A percentile compares a stretch with the other conserved stretches of the same genome.
Evolutionary conservation across 1,140 invertebrate genomes (phyloP).

Genomic region (Choristoneura fumiferana): DNA sequence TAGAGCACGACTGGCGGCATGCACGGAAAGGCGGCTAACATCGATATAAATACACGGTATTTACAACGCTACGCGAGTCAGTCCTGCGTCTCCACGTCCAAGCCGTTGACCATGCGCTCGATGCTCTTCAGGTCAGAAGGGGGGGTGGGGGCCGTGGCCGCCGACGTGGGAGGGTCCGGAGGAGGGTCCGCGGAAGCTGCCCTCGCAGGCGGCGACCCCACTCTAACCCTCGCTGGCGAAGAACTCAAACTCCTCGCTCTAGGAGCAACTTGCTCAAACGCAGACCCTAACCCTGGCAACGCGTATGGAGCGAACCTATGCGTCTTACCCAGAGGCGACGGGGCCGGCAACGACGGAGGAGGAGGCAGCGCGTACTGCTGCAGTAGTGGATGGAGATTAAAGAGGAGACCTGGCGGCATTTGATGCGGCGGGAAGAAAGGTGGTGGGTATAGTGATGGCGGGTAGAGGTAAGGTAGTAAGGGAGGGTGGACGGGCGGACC

Average conservation of each 20-base stretch:
- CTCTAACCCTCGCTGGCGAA: slow-evolving; percentile 81
- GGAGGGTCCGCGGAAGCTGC: slow-evolving; percentile 75
- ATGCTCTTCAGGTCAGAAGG: slow-evolving; percentile 94
- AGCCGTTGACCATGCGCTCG: slow-evolving; percentile 97
- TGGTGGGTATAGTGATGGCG: slow-evolving; percentile 89
- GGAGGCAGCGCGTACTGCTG: slow-evolving; percentile 82
- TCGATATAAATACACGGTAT: slow-evolving; percentile 72
- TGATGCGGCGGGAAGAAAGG: slow-evolving; percentile 85
- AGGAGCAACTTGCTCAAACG: slow-evolving; percentile 91
- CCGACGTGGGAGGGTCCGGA: slow-evolving; percentile 70
- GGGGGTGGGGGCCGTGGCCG: slow-evolving; percentile 48
- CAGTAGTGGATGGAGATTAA: slow-evolving; percentile 85
- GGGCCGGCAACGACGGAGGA: slow-evolving; percentile 64
- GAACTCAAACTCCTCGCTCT: slow-evolving; percentile 82
- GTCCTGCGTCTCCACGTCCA: slow-evolving; percentile 86
- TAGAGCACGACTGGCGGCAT: not conserved
- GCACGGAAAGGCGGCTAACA: slow-evolving; percentile 23
- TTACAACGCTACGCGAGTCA: slow-evolving; percentile 63
- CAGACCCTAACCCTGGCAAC: slow-evolving; percentile 85
- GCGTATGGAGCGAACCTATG: slow-evolving; percentile 93
- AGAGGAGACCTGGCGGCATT: slow-evolving; percentile 84
- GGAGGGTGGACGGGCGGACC: slow-evolving; percentile 93
- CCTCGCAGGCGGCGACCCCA: slow-evolving; percentile 79
- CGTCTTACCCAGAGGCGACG: slow-evolving; percentile 80
- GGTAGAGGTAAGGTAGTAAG: slow-evolving; percentile 92